Base-by-base conservation (phyloP, 2,113 vertebrate genomes). In the Pitta sordida region DNA sequence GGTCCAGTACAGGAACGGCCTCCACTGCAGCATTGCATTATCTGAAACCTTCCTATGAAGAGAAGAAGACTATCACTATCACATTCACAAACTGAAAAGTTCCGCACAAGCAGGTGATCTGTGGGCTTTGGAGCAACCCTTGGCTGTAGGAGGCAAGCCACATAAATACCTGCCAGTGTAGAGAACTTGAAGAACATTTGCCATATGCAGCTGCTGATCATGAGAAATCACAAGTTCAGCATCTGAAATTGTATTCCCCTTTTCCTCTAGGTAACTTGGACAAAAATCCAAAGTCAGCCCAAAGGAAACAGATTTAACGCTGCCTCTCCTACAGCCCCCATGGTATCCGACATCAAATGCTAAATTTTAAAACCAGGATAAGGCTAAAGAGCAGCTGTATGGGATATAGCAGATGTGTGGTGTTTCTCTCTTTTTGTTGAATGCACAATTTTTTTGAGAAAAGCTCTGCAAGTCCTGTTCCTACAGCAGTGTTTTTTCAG, bases 1-100 rank as follows among this genome's bases (percentile, higher is more conserved):
- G 34, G 99, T 99, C 99, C 99, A 99, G 94, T 98, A 99, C 62
- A 99, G 94, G 96, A 99, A 99, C 0, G 99, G 99, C 27, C 97
- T 93, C 99, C 98, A 99, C 53, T 98, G 98, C 67, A 99, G 97
- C 98, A 99, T 99, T 14, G 98, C 99, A 21, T 99, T 99, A 90
- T 99, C 99, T 0, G 98, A 99, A 94, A 99, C 98, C 94, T 98
- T 98, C 98, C 99, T 99, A 96, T 81, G 91, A 86, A 96, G 83
- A 95, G 94, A 60, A 95, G 22, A 13, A 44, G 62, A 65, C 16
- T 80, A 64, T 80, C 82, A 96, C 24, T 23, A 1, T 16, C 75
- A 29, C 0, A 0, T 14, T 44, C 2, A 8, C n/a, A 44, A 9
- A 1, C 37, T 20, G 13, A 56, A 70, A 32, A 76, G 64, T 43